phyloP scores from a whole-genome alignment of 2,113 vertebrate species.

The Aegotheles bennettii region DNA sequence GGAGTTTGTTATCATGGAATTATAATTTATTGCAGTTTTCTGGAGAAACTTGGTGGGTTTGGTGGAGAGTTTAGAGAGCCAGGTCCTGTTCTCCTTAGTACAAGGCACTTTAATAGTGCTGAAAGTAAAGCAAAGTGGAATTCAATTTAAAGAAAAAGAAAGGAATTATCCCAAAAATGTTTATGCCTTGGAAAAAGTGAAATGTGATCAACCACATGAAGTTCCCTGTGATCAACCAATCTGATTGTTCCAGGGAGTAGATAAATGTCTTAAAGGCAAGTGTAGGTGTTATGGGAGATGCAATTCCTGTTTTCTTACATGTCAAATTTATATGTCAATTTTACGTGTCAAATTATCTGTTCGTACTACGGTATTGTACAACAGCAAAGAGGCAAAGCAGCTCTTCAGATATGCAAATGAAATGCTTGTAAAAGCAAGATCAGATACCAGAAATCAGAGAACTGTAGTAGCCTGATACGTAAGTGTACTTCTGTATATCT shows the following conservation, averaged over 20 bases:
- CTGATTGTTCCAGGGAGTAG: background rate
- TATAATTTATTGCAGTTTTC: background rate
- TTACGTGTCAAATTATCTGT: background rate
- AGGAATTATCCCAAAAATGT: background rate
- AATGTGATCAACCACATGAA: background rate
- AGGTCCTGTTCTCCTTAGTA: background rate
- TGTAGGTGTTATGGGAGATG: background rate
- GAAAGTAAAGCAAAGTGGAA: background rate
- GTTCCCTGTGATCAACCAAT: background rate
- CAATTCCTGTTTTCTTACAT: too few relatives aligned
- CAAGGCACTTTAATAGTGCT: background rate
- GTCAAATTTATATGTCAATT: too few relatives aligned
- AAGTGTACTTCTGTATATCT: background rate
- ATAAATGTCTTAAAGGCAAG: background rate
- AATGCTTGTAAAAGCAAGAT: background rate
- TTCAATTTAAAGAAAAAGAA: background rate
- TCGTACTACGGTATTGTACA: background rate
- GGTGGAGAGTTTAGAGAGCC: background rate
- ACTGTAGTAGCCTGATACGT: background rate
- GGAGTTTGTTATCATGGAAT: background rate
- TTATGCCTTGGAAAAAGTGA: background rate
- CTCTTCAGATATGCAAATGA: background rate
- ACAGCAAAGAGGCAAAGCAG: background rate
- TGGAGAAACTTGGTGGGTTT: background rate
- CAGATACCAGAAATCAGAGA: background rate